A percentile compares a stretch with the other conserved stretches of the same genome.
Conservation (phyloP, 2,797 vertebrate species). For the Myiotriccus ornatus region DNA sequence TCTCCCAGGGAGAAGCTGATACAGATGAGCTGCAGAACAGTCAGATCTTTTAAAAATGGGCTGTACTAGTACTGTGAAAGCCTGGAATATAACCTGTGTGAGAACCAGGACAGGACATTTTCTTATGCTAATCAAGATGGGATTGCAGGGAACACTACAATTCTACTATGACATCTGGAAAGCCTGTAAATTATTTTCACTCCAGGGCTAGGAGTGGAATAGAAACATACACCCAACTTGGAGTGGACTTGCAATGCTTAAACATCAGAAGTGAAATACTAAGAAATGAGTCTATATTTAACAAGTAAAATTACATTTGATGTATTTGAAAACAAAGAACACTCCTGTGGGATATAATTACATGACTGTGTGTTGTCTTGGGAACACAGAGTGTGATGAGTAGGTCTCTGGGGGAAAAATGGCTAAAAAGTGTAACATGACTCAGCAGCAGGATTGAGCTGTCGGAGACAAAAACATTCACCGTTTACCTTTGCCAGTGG, state of each 20-base stretch:
- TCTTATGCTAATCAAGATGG: background rate
- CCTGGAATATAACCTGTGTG: background rate
- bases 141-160: background rate
- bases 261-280: background rate
- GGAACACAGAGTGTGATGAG: background rate
- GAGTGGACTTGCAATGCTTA: background rate
- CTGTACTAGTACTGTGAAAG: background rate
- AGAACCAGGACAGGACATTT: background rate
- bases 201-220: background rate
- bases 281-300: conserved; percentile 9
- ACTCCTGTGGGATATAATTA: conserved; percentile 37
- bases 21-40: background rate
- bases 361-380: background rate
- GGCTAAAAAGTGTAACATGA: background rate
- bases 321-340: conserved; percentile 15
- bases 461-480: background rate
- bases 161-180: background rate
- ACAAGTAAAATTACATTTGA: conserved; percentile 6
- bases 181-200: background rate
- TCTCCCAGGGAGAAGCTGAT: background rate
- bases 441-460: background rate
- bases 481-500: background rate
- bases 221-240: background rate
- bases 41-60: background rate
- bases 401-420: background rate